phyloP scores from a whole-genome alignment of 2,888 invertebrate genomes.

The Caenorhabditis sp. region DNA sequence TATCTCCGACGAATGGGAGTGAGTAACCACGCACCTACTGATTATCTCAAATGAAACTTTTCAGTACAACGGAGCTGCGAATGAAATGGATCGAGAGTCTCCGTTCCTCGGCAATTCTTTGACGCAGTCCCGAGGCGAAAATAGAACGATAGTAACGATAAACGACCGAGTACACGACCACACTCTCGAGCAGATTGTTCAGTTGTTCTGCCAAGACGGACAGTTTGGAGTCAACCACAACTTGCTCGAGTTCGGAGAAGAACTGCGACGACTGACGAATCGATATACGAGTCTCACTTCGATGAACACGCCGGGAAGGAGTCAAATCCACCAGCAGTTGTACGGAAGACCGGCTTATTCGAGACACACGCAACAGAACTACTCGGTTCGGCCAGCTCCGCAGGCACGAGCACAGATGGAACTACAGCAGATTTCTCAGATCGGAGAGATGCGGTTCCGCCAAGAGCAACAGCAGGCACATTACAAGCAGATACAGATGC shows the following conservation, averaged over 20 bases:
- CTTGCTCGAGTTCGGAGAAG: conserved; percentile 56
- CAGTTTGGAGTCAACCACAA: conserved; percentile 44
- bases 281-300: conserved; percentile 30
- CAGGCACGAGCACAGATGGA: conserved; percentile 33
- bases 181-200: conserved; percentile 63
- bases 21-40: too few relatives aligned
- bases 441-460: conserved; percentile 27
- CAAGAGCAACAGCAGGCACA: conserved; percentile 15
- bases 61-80: conserved; percentile 28
- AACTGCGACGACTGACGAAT: conserved; percentile 47
- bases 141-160: conserved; percentile 38
- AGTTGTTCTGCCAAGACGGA: conserved; percentile 35
- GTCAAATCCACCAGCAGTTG: conserved; percentile 29
- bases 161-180: conserved; percentile 64
- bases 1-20: conserved; percentile 56
- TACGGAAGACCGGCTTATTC: conserved; percentile 33
- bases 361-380: conserved; percentile 9
- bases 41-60: too few relatives aligned
- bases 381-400: conserved; percentile 5
- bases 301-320: neutral
- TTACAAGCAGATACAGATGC: neutral
- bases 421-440: neutral
- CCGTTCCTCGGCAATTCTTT: conserved; percentile 6
- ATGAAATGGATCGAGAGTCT: conserved; percentile 25
- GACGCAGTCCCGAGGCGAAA: neutral